Conservation (phyloP, 2,888 invertebrate genomes). For the Drosophila suboccidentalis region DNA sequence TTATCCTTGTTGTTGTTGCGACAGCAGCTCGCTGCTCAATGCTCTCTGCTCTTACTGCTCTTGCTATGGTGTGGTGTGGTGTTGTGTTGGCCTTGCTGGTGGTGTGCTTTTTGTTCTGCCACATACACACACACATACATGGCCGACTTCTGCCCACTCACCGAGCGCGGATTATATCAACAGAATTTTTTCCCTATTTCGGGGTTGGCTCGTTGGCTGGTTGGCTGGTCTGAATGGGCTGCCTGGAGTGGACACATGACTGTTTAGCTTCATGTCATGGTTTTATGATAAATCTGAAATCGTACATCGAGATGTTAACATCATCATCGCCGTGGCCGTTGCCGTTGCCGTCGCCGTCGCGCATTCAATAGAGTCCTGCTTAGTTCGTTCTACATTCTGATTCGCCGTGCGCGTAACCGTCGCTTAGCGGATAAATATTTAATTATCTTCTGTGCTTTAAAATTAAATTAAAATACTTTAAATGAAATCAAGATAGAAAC, state of each 20-base stretch:
- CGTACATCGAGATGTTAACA: conserved; percentile 84
- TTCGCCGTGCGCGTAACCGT: conserved; percentile 44
- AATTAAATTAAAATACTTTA: conserved; percentile 17
- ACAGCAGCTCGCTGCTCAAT: conserved; percentile 55
- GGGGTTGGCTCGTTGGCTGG: conserved; percentile 75
- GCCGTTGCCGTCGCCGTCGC: conserved; percentile 15
- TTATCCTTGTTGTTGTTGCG: conserved; percentile 65
- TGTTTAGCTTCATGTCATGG: conserved; percentile 82
- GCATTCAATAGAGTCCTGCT: conserved; percentile 31
- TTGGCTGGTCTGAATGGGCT: conserved; percentile 50
- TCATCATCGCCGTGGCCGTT: conserved; percentile 73
- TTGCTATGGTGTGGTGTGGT: conserved; percentile 40
- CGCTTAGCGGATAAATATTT: conserved; percentile 29
- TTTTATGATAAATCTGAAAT: conserved; percentile 85
- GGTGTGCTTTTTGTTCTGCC: conserved; percentile 78
- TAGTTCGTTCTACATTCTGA: conserved; percentile 26
- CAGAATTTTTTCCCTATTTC: conserved; percentile 66
- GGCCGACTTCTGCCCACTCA: conserved; percentile 74
- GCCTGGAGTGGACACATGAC: conserved; percentile 75
- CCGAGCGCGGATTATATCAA: conserved; percentile 77
- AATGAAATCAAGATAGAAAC: not conserved
- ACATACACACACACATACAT: conserved; percentile 36
- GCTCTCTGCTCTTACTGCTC: conserved; percentile 76
- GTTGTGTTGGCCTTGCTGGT: conserved; percentile 51
- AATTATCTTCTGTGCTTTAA: conserved; percentile 16